Base-by-base conservation (phyloP, 1,140 invertebrate species). In the Dinothrombium tinctorium region DNA sequence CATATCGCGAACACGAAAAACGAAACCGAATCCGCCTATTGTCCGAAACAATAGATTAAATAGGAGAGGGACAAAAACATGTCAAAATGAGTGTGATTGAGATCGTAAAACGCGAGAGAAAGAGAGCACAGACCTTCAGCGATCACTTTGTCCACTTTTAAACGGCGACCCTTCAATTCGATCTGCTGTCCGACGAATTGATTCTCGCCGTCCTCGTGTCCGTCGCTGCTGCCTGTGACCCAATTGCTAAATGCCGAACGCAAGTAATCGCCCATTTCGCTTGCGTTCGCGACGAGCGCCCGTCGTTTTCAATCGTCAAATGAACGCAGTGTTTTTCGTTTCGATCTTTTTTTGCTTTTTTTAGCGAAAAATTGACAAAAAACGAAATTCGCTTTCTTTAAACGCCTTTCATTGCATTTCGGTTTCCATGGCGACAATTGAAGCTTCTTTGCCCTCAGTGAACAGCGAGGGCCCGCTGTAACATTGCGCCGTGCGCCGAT, bases 61-160 rank as follows among this genome's bases (percentile, higher is more conserved):
- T 3, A 35, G 17, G 4, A 31, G 4, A 21, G 8, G 23, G 17
- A 36, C 19, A 36, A 21, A 17, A 36, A 15, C 11, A 6, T 12
- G 5, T 21, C 12, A 21, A 19, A 36, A 19, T 19, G 12, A 22
- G 14, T 6, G 32, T 4, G 25, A 19, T 23, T 24, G 4, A 14
- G 15, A 12, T 5, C 31, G 7, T n/a, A 20, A 19, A 28, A 29
- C 21, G n/a, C 20, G 7, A 14, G 21, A 7, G n/a, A 19, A 20
- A 41, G 20, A 11, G 12, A 22, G 12, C 33, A 38, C 62, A 60
- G 63, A 89, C 86, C 84, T 77, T 90, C 84, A 37, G 83, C 84
- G 49, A 90, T 80, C 50, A 89, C 73, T 63, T 72, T 73, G 59
- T 76, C 83, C 35, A 89, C 76, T 57, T 76, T 67, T 42, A 90